Conservation (phyloP, 2,888 invertebrate species). For the Ariolimax columbianus region DNA sequence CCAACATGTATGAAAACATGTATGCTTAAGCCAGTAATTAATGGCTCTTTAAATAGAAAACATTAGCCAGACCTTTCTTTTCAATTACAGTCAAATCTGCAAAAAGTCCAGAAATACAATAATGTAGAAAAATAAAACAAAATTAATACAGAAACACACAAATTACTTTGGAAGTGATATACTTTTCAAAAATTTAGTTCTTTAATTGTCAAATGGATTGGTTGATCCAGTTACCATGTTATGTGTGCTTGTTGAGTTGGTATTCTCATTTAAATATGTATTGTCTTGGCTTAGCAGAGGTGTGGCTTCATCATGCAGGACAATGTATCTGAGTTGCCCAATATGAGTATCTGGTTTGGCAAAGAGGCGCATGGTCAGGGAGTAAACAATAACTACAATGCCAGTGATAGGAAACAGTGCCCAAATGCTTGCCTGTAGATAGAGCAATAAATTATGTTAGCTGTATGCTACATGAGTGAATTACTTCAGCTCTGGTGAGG, state of each 20-base stretch:
- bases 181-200: not conserved
- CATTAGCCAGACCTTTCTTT: too few relatives aligned
- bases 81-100: too few relatives aligned
- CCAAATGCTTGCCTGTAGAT: constrained; percentile 23
- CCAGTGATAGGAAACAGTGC: constrained; percentile 22
- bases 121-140: too few relatives aligned
- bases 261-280: not conserved
- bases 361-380: constrained; percentile 11
- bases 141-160: too few relatives aligned
- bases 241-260: not conserved
- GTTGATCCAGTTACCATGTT: not conserved
- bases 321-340: not conserved
- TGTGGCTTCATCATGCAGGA: constrained; percentile 25
- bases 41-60: too few relatives aligned
- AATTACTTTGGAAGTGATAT: not conserved
- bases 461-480: not conserved
- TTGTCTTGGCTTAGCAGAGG: not conserved
- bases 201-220: not conserved
- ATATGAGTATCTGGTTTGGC: not conserved
- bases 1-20: too few relatives aligned
- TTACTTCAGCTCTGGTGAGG: too few relatives aligned
- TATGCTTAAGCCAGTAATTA: too few relatives aligned
- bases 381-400: constrained; percentile 6
- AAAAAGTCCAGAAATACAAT: too few relatives aligned
- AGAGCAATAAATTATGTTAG: not conserved